Percentiles rank a stretch among this genome's conserved stretches.
Conservation (phyloP, 2,113 vertebrate species). For the Cryptomyrus ogoouensis region DNA sequence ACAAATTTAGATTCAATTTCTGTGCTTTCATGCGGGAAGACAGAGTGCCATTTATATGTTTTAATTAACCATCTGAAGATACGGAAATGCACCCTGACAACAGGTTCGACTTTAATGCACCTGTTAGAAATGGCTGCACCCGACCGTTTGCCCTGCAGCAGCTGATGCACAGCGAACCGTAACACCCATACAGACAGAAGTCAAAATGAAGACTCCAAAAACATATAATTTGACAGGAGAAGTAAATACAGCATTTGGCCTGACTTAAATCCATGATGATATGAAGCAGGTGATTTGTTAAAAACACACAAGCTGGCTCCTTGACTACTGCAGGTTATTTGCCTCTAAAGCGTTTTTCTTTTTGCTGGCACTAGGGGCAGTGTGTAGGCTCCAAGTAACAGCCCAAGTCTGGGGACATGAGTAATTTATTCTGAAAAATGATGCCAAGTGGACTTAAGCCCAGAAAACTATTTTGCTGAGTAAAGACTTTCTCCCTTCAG, state of each 20-base stretch:
- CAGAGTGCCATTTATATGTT: background rate
- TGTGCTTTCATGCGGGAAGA: background rate
- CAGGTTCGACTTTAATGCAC: background rate
- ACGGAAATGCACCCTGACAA: background rate
- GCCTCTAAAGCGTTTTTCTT: background rate
- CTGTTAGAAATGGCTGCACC: background rate
- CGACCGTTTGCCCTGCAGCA: background rate
- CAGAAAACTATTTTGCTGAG: constrained; percentile 38
- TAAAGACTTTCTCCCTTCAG: constrained; percentile 34
- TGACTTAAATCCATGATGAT: background rate
- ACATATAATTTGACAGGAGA: background rate
- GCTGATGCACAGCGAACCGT: background rate
- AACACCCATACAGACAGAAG: background rate
- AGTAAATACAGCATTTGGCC: background rate
- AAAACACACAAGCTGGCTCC: background rate
- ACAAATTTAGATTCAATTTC: background rate
- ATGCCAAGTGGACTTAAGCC: constrained; percentile 48
- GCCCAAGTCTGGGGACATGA: constrained; percentile 37
- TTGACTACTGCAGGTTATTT: background rate
- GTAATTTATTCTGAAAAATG: constrained; percentile 40
- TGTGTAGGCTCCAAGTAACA: constrained; percentile 28
- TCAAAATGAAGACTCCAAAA: background rate
- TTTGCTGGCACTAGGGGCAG: background rate
- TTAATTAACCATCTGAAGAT: background rate
- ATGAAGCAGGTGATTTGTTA: background rate